Base-by-base conservation (phyloP, 2,888 invertebrate species). In the Megastigmus dorsalis region DNA sequence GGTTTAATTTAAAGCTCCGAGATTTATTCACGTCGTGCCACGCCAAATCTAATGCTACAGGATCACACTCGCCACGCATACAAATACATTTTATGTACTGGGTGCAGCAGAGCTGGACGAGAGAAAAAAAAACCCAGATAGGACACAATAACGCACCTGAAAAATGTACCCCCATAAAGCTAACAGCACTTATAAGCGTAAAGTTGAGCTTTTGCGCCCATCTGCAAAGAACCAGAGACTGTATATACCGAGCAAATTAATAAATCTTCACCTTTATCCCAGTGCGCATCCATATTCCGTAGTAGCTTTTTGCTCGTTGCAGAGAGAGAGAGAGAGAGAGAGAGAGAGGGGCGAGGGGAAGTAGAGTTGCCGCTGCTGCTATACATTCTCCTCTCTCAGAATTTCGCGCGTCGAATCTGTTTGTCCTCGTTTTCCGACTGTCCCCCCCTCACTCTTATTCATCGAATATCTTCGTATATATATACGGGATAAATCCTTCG, bases 401-500 rank as follows among this genome's bases (percentile, higher is more conserved):
- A 66, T 45, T 67, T 33, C 18, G 28, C 54, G 33, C 43, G 33
- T 33, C 36, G 18, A 60, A 62, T 62, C 60, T 52, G 59, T 52
- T 68, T 69, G 54, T 70, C 54, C 59, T 69, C 52, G 20, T 54
- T 69, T 60, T 67, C 50, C 28, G 26, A 3, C 41, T 38, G 4
- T 13, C 43, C 1, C 41, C 13, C n/a, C 57, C 3, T 1, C 18
- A 0, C 26, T 26, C 23, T 26, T 4, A 59, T 57, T 73, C 67
- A 66, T 72, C 63, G 62, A 79, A 74, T 70, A 63, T 63, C 57
- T 69, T 63, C 63, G 33, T n/a, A n/a, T n/a, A n/a, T n/a, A n/a
- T n/a, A n/a, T 50, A 59, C 52, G 30, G 65, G 48, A 62, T 68
- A 67, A 63, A 57, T 63, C 50, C 28, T 48, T 41, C 36, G 57